phyloP scores from a whole-genome alignment of 2,888 invertebrate genomes.

The Tipula vernalis region DNA sequence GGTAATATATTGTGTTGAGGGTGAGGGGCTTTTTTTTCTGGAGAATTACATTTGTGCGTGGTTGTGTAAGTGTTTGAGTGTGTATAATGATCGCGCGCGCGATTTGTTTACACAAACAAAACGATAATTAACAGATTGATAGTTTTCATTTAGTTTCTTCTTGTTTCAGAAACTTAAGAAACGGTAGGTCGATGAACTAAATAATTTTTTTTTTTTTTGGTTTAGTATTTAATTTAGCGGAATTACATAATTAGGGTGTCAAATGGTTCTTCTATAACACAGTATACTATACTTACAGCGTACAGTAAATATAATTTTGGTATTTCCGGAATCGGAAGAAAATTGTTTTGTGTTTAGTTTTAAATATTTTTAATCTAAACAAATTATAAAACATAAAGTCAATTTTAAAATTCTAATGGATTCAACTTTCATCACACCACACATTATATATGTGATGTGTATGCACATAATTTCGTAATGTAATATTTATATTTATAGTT shows the following conservation, averaged over 20 bases:
- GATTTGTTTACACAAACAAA: background rate
- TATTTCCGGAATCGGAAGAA: slow-evolving; percentile 4
- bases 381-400: background rate
- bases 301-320: background rate
- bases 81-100: background rate
- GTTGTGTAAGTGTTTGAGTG: background rate
- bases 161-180: background rate
- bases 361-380: background rate
- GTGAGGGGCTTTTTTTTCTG: background rate
- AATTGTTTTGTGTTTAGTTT: background rate
- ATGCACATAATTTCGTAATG: background rate
- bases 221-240: background rate
- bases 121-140: slow-evolving; percentile 4
- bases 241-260: background rate
- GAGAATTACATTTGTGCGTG: background rate
- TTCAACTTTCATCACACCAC: background rate
- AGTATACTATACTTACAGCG: background rate
- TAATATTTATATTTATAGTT: background rate
- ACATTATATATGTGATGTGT: background rate
- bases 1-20: background rate
- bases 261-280: background rate
- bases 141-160: background rate
- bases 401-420: background rate
- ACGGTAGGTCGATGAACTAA: background rate
- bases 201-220: background rate